Evolutionary conservation across 2,888 invertebrate genomes (phyloP).

Genomic region (Chrysopilus asiliformis): DNA sequence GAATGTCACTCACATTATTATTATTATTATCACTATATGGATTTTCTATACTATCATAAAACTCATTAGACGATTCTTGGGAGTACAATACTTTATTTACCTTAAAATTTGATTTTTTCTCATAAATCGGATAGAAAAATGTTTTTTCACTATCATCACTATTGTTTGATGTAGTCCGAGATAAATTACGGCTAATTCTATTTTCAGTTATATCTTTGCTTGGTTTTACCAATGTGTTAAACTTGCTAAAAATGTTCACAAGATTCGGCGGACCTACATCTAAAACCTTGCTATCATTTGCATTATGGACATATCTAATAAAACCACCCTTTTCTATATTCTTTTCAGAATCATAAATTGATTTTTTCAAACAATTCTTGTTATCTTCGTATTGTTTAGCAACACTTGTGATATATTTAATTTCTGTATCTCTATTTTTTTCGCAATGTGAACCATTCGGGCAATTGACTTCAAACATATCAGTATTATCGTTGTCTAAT

Average conservation of each 20-base stretch:
- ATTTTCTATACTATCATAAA: conserved; percentile 19
- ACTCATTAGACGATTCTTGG: conserved; percentile 11
- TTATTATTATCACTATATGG: conserved; percentile 8
- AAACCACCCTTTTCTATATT: too few relatives aligned
- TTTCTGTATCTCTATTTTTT: neutral
- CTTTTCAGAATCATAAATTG: neutral
- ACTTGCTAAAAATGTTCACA: neutral
- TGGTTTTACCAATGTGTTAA: conserved; percentile 15
- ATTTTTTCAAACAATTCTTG: neutral
- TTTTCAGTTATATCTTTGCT: conserved; percentile 15
- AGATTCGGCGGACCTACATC: too few relatives aligned
- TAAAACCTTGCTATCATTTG: neutral
- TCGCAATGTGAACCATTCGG: neutral
- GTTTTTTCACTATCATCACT: conserved; percentile 14
- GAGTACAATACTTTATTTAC: conserved; percentile 16
- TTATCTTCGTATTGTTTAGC: neutral
- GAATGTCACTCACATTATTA: conserved; percentile 4
- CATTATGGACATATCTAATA: neutral
- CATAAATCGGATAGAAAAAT: conserved; percentile 11
- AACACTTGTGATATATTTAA: neutral
- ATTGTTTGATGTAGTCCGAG: conserved; percentile 11
- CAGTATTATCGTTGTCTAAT: conserved; percentile 17
- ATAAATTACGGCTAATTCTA: neutral
- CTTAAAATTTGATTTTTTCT: conserved; percentile 13
- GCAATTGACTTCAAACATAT: conserved; percentile 3